Base-by-base conservation (phyloP, 2,888 invertebrate genomes). In the Aleiodes leptofemur region DNA sequence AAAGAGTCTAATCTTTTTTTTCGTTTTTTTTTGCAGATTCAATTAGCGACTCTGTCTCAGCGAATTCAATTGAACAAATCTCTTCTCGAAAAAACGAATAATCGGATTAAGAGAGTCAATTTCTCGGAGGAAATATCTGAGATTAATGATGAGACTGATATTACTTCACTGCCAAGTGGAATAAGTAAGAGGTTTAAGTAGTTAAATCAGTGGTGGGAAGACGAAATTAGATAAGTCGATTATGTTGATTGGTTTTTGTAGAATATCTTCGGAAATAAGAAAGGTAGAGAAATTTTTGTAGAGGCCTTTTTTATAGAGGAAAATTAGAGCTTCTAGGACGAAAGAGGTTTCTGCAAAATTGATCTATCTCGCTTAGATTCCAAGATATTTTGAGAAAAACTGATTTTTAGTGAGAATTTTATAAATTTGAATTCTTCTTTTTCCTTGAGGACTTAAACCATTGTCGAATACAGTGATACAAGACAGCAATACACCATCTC, bases 41-140 rank as follows among this genome's bases (percentile, higher is more conserved):
- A 91, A 72, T 90, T 92, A 88, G 84, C 90, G 0, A 88, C 89
- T 56, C 73, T 92, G 11, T 90, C 90, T 0, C 90, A 90, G 55
- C 86, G 91, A 14, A 90, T 92, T 59, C 88, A 90, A 78, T 88
- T 90, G 73, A 91, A 91, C 0, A 87, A 90, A 76, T 87, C 90
- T 23, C 86, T 91, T 70, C 82, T 91, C 4, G 90, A 91, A 66
- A 90, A 90, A 82, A 91, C 91, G 0, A 91, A 90, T 78, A 84
- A 87, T 50, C 84, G 91, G 14, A 76, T 91, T 61, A 91, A 91
- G 76, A 90, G 91, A 74, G 90, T 92, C 51, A 90, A 89, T 0
- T 91, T 91, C 87, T 87, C 90, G 56, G 89, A 88, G 0, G 91
- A 91, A 80, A 3, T 59, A 34, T 59, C 34, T 6, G 34, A 34